Base-by-base conservation (phyloP, 1,140 invertebrate genomes). In the Drosophila repleta region DNA sequence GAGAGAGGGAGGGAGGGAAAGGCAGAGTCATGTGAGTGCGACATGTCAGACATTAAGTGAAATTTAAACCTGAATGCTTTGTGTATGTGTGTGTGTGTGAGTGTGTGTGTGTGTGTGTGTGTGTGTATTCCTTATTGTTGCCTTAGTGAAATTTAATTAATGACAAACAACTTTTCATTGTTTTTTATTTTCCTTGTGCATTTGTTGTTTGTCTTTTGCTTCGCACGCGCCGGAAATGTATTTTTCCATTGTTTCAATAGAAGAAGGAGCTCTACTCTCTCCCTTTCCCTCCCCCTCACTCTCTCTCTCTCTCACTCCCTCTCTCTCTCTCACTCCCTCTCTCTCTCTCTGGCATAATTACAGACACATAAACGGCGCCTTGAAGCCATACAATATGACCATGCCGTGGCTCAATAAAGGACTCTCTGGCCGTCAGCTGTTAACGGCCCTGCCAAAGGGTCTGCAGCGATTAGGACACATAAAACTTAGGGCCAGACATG, bases 101-200 rank as follows among this genome's bases (percentile, higher is more conserved):
- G 56, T 53, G 52, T 56, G 11, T 32, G n/a, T 39, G 20, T 65
- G 72, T 46, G 49, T 18, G 49, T 61, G 53, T 60, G 49, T 55
- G 57, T 63, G 62, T 45, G 63, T 61, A 58, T 71, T 69, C 1
- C 29, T 43, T 48, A 24, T 46, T 55, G 58, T 65, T 71, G 46
- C 48, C 63, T 75, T 68, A 64, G 67, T 73, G 63, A 67, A 76
- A 83, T 83, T 75, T 84, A 85, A 85, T 80, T 85, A 84, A 84
- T 84, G 80, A 85, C 80, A 85, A 80, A 85, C 80, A 85, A 84
- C 79, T 85, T 69, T 75, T 84, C 81, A 85, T 84, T 79, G 81
- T 80, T 61, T 76, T 66, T 5, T 24, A 6, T 41, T 41, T 41
- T n/a, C 37, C 13, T 41, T 15, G 3, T 1, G n/a, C 7, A 20